Evolutionary conservation across 2,797 vertebrate species (phyloP).

Genomic region (Microchirus variegatus): DNA sequence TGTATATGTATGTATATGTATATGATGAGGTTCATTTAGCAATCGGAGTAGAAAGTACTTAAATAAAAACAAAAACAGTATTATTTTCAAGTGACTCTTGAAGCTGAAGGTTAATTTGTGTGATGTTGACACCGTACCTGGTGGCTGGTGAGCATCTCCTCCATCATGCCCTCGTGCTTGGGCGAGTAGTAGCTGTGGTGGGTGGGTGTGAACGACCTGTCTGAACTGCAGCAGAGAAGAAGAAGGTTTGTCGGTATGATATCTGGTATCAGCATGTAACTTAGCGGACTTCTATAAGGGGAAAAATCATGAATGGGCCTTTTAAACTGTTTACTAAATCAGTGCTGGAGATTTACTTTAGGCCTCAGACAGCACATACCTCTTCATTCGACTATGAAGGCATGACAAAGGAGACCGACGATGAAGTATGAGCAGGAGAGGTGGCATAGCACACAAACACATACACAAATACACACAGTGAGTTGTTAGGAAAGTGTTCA

Average conservation of each 20-base stretch:
- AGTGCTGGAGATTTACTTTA: conserved; percentile 20
- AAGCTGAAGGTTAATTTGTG: no score
- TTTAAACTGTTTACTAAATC: not conserved
- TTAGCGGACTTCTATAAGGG: no score
- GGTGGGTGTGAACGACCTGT: conserved; percentile 93
- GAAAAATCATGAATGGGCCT: no score
- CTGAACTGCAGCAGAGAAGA: conserved; percentile 84
- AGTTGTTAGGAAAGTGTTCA: conserved; percentile 26
- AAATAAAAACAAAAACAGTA: no score
- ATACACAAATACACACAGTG: conserved; percentile 49
- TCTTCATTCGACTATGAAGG: conserved; percentile 63
- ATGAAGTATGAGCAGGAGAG: conserved; percentile 55
- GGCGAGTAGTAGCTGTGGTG: conserved; percentile 88
- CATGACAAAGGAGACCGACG: conserved; percentile 47
- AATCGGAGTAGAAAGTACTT: no score
- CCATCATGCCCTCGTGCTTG: conserved; percentile 88
- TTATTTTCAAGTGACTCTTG: no score
- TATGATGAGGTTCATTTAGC: no score
- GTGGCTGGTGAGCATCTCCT: conserved; percentile 87
- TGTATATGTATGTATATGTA: no score
- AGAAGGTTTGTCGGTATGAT: no score
- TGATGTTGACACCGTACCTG: conserved; percentile 80
- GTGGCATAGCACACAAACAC: conserved; percentile 39
- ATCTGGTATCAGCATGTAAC: no score
- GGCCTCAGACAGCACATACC: conserved; percentile 52